Percentiles rank a stretch among this genome's conserved stretches.
phyloP scores from a whole-genome alignment of 2,888 invertebrate genomes.

The Xanthorhoe designata region DNA sequence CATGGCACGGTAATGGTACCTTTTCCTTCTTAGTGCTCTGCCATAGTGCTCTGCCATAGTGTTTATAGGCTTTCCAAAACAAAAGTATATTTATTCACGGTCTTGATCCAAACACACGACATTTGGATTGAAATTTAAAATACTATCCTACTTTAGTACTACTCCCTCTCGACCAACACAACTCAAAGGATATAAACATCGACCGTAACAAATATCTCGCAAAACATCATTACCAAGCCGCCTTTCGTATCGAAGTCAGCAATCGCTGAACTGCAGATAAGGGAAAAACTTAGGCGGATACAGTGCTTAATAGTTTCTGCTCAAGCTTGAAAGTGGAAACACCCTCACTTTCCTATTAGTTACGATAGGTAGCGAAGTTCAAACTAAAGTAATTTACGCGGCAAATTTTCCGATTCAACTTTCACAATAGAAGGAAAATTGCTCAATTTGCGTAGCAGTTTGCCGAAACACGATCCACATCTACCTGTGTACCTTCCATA shows the following conservation, averaged over 20 bases:
- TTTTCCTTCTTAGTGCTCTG: too few relatives aligned
- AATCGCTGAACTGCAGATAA: constrained; percentile 6
- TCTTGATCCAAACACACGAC: too few relatives aligned
- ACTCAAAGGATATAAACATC: too few relatives aligned
- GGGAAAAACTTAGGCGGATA: constrained; percentile 12
- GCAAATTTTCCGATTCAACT: constrained; percentile 35
- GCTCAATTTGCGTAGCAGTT: constrained; percentile 33
- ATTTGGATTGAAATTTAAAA: too few relatives aligned
- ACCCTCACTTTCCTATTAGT: constrained; percentile 29
- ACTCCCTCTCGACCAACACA: too few relatives aligned
- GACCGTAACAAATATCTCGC: too few relatives aligned
- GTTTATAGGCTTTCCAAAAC: too few relatives aligned
- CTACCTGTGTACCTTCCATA: constrained; percentile 7
- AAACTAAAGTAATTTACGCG: constrained; percentile 33
- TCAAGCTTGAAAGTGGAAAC: constrained; percentile 19
- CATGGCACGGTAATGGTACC: too few relatives aligned
- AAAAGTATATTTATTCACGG: too few relatives aligned
- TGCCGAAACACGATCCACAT: constrained; percentile 18
- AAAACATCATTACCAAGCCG: neutral
- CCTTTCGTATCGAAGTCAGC: constrained; percentile 4
- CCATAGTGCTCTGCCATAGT: too few relatives aligned
- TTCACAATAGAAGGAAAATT: constrained; percentile 33
- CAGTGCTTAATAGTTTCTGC: constrained; percentile 10
- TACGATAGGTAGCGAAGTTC: constrained; percentile 30
- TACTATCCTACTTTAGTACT: too few relatives aligned